These are phyloP conservation scores for Lampris megalopsis DNA, from an alignment of 2,113 vertebrate species.

Conservation along the genomic window DNA sequence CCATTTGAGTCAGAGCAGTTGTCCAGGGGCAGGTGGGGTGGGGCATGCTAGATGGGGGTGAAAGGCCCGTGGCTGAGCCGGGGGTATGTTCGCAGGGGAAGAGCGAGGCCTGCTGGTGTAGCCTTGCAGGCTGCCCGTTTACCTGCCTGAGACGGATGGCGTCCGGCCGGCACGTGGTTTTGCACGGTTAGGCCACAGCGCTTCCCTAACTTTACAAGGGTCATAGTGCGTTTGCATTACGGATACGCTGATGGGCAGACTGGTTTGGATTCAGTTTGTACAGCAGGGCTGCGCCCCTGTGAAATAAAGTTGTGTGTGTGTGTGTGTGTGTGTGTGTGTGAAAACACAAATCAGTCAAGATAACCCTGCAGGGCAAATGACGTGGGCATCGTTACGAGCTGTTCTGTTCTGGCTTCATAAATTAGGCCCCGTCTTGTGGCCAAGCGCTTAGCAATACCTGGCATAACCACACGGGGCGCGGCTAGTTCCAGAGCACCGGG, in stretches of 20 bases:
- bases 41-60: constrained; percentile 49
- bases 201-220: constrained; percentile 13
- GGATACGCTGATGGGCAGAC: background rate
- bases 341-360: background rate
- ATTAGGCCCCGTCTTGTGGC: background rate
- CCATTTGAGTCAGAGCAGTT: constrained; percentile 82
- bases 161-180: constrained; percentile 56
- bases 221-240: background rate
- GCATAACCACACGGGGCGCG: constrained; percentile 61
- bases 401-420: background rate
- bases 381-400: background rate
- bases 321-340: no score
- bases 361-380: background rate
- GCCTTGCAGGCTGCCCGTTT: constrained; percentile 58
- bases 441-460: constrained; percentile 23
- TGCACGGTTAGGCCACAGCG: constrained; percentile 22
- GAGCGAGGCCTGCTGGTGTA: constrained; percentile 63
- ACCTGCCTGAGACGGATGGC: constrained; percentile 70
- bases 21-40: constrained; percentile 71
- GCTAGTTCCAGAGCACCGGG: constrained; percentile 51
- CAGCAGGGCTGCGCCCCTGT: background rate
- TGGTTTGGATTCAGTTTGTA: background rate
- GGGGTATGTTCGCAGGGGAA: constrained; percentile 59
- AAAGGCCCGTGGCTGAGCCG: constrained; percentile 60
- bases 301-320: background rate